Conservation (phyloP, 1,140 invertebrate genomes). For the Drosophila triauraria region DNA sequence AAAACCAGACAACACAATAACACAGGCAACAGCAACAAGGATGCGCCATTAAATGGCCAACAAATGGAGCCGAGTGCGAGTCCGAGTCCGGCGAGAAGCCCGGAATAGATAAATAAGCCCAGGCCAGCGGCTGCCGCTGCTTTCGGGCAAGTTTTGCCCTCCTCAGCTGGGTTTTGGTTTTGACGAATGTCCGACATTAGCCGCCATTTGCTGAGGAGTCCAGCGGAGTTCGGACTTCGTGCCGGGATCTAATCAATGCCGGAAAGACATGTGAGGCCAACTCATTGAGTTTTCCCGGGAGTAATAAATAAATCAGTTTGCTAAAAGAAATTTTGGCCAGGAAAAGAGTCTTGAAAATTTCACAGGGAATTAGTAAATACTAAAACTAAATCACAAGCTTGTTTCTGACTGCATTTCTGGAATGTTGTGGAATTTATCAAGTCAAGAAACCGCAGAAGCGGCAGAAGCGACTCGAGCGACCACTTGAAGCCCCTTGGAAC, state of each 20-base stretch:
- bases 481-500: not conserved
- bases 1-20: slow-evolving; percentile 62
- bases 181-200: slow-evolving; percentile 45
- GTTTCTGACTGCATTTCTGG: not conserved
- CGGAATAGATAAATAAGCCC: slow-evolving; percentile 28
- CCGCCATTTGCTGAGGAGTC: slow-evolving; percentile 9
- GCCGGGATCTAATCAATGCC: slow-evolving; percentile 36
- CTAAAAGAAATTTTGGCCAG: too few relatives aligned
- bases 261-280: slow-evolving; percentile 1
- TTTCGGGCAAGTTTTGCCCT: not conserved
- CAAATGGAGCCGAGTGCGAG: slow-evolving; percentile 38
- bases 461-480: too few relatives aligned
- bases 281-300: not conserved
- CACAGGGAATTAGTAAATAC: not conserved
- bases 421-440: not conserved
- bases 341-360: not conserved
- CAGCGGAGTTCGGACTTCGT: not conserved
- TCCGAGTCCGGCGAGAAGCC: not conserved
- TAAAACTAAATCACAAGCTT: not conserved
- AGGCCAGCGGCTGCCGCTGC: not conserved
- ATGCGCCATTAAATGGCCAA: slow-evolving; percentile 50
- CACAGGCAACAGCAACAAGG: slow-evolving; percentile 23
- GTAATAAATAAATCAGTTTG: not conserved
- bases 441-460: not conserved
- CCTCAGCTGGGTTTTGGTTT: not conserved